Base-by-base conservation (phyloP, 2,797 vertebrate species). In the Hirundo rustica region DNA sequence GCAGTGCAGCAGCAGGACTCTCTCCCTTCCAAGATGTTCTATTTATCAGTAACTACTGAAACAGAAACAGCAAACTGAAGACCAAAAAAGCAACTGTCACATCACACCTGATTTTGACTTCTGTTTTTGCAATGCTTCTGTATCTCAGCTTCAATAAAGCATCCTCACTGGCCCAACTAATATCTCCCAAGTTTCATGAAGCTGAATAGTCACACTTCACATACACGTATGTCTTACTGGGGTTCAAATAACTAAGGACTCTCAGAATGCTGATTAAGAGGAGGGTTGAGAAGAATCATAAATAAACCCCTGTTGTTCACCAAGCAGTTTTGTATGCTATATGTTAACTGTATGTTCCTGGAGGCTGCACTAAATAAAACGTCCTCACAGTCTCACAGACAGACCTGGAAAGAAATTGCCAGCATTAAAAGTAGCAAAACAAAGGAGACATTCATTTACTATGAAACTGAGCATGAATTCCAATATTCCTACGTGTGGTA, bases 61-160 rank as follows among this genome's bases (percentile, higher is more conserved):
- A 72, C 11, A 91, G 19, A 26, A 57, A 44, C 22, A 48, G 27
- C 40, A 76, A 71, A 76, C 15, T n/a, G 27, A 54, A 87, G 23
- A 26, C 12, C n/a, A 29, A 54, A 62, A 55, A 78, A 4, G 19
- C 5, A 9, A 53, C 64, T n/a, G 20, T 15, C 44, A 70, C 14
- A 66, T 25, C 62, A 70, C 1, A 1, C 9, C 40, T n/a, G 11
- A 38, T 44, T 86, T 40, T 67, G 26, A 75, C 20, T 79, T 42
- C 34, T 58, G 11, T 7, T 85, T 85, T n/a, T 61, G 22, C 45
- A 82, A 66, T 22, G 38, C 16, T 71, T 12, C 44, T 85, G 48
- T 50, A 74, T 40, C 64, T 92, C 64, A 72, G 45, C 47, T 90
- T 77, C n/a, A 80, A 58, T 51, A 79, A 77, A 54, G 19, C 61